Percentiles rank a stretch among this genome's conserved stretches.
Conservation (phyloP, 2,888 invertebrate genomes). For the Patella depressa region DNA sequence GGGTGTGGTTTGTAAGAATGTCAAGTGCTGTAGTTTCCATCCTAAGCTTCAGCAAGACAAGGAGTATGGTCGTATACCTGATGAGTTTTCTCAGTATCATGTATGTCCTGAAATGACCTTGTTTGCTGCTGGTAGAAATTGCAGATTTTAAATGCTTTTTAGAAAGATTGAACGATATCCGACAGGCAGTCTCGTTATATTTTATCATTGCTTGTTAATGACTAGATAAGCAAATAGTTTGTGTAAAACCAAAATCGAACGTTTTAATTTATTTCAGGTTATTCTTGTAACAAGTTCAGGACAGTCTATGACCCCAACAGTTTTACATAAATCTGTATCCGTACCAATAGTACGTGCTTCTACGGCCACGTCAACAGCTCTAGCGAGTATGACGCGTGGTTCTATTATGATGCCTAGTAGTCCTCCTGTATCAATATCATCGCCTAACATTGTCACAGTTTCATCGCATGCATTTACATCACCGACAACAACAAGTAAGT, state of each 20-base stretch:
- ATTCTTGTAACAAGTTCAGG: slow-evolving; percentile 65
- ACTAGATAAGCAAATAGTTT: neutral
- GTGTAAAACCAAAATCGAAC: too few species aligned
- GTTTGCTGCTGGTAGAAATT: too few species aligned
- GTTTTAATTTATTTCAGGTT: slow-evolving; percentile 47
- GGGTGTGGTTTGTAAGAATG: neutral
- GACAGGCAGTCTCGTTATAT: too few species aligned
- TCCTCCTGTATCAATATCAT: slow-evolving; percentile 21
- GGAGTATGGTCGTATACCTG: too few species aligned
- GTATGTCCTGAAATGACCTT: too few species aligned
- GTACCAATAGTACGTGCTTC: slow-evolving; percentile 59
- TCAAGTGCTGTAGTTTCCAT: neutral
- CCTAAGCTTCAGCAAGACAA: neutral
- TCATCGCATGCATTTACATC: slow-evolving; percentile 50
- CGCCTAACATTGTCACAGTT: slow-evolving; percentile 49
- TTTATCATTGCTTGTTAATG: neutral
- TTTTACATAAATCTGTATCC: slow-evolving; percentile 58
- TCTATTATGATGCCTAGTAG: slow-evolving; percentile 49
- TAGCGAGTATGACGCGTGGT: slow-evolving; percentile 27
- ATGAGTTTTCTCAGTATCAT: too few species aligned
- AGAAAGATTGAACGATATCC: too few species aligned
- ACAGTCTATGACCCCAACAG: slow-evolving; percentile 45
- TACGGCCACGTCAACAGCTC: slow-evolving; percentile 34
- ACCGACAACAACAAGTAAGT: slow-evolving; percentile 47
- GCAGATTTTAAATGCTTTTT: too few species aligned